Percentiles rank a stretch among this genome's conserved stretches.
These are phyloP conservation scores for Cairina moschata DNA, from an alignment of 2,113 vertebrate genomes.

Conservation along the genomic window DNA sequence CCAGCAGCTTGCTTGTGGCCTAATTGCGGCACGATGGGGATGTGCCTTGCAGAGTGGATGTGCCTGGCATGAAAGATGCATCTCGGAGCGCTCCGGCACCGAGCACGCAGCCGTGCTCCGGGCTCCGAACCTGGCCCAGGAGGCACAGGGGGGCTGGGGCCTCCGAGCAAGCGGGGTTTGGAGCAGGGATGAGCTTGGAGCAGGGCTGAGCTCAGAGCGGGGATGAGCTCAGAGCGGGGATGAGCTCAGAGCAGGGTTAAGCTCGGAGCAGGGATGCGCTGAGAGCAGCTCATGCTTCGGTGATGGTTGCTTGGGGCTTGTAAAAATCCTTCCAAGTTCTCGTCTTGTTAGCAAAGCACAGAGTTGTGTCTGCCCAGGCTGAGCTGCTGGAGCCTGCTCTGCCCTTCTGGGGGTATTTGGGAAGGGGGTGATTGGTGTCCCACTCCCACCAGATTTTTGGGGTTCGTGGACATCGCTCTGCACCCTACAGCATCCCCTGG, in stretches of 20 bases:
- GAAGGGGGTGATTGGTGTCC: neutral
- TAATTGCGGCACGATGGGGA: neutral
- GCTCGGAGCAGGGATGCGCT: neutral
- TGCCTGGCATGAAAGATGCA: neutral
- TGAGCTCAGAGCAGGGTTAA: neutral
- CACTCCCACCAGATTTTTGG: neutral
- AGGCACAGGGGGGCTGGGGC: too few relatives aligned
- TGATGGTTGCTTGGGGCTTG: too few relatives aligned
- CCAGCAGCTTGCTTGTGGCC: neutral
- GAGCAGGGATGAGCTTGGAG: neutral
- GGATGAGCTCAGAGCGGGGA: neutral
- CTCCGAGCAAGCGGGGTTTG: too few relatives aligned
- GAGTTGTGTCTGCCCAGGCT: neutral
- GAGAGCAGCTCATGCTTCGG: too few relatives aligned
- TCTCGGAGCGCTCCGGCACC: neutral
- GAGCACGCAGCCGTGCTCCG: neutral
- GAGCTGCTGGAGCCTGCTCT: neutral
- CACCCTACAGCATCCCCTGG: too few relatives aligned
- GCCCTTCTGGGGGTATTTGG: neutral
- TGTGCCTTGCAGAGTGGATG: neutral
- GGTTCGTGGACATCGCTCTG: too few relatives aligned
- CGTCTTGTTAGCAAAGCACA: neutral
- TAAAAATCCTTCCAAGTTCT: neutral
- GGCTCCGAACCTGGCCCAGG: neutral
- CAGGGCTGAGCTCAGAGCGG: neutral